Evolutionary conservation across 2,888 invertebrate genomes (phyloP).

Genomic region (Tipula lateralis): DNA sequence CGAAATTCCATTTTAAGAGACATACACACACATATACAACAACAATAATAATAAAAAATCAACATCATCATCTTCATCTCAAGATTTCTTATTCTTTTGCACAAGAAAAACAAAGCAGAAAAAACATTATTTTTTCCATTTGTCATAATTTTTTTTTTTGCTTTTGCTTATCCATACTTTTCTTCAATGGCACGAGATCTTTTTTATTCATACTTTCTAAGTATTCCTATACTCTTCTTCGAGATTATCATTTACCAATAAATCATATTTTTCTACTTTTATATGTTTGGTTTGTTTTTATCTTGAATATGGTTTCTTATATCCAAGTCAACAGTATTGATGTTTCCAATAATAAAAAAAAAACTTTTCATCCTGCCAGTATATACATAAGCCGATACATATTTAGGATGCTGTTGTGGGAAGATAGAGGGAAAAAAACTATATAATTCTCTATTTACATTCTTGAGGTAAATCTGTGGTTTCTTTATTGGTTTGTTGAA

Average conservation of each 20-base stretch:
- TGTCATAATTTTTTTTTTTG: neutral
- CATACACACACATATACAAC: neutral
- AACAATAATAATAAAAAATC: neutral
- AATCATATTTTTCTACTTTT: neutral
- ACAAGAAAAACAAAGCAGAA: neutral
- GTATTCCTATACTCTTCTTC: neutral
- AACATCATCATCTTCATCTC: constrained; percentile 3
- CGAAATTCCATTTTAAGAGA: neutral
- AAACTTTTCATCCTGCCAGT: neutral
- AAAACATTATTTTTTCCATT: neutral
- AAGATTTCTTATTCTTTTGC: neutral
- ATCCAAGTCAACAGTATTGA: neutral
- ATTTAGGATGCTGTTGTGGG: neutral
- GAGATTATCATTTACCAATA: constrained; percentile 19
- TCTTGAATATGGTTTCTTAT: neutral
- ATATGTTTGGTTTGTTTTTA: neutral
- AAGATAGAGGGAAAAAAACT: neutral
- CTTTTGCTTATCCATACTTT: neutral
- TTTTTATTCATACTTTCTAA: neutral
- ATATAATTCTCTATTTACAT: neutral
- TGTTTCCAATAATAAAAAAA: neutral
- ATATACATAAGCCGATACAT: neutral
- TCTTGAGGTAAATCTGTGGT: neutral
- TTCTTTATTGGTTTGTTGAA: neutral
- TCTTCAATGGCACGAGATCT: constrained; percentile 11